Percentiles rank a stretch among this genome's conserved stretches.
phyloP scores from a whole-genome alignment of 2,888 invertebrate genomes.

The Coenonympha glycerion region DNA sequence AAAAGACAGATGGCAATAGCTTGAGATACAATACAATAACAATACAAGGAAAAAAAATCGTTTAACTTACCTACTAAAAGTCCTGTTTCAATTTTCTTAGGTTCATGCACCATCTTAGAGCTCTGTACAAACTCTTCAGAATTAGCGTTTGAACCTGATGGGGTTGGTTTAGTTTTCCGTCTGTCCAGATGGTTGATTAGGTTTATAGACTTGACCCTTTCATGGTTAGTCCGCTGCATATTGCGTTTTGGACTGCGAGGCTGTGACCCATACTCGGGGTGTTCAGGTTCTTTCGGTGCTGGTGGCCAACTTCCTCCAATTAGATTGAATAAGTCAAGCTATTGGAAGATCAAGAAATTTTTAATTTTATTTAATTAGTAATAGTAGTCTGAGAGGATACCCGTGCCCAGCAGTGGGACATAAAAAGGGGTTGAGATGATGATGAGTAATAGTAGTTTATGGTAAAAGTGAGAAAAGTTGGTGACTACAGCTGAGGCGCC shows the following conservation, averaged over 20 bases:
- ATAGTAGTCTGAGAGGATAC: background rate
- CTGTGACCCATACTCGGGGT: slow-evolving; percentile 55
- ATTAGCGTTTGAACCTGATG: slow-evolving; percentile 27
- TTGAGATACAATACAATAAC: no score
- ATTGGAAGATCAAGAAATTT: background rate
- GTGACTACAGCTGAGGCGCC: no score
- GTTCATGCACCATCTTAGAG: slow-evolving; percentile 63
- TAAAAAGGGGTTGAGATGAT: no score
- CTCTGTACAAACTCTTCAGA: slow-evolving; percentile 37
- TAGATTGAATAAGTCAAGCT: slow-evolving; percentile 64
- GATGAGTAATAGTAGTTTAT: no score
- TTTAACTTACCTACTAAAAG: slow-evolving; percentile 56
- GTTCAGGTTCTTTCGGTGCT: slow-evolving; percentile 53
- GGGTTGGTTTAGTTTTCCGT: slow-evolving; percentile 46
- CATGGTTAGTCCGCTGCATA: slow-evolving; percentile 60
- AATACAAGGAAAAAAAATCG: no score
- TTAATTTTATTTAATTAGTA: background rate
- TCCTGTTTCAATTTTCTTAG: slow-evolving; percentile 66
- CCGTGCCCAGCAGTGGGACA: no score
- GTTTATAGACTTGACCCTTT: slow-evolving; percentile 77
- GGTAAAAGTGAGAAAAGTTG: no score
- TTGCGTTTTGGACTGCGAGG: slow-evolving; percentile 44
- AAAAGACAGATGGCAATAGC: no score
- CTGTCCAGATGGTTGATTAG: slow-evolving; percentile 73
- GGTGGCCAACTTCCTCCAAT: slow-evolving; percentile 73